Percentiles rank a stretch among this genome's conserved stretches.
Conservation (phyloP, 2,113 vertebrate species). For the Limnothrissa miodon region DNA sequence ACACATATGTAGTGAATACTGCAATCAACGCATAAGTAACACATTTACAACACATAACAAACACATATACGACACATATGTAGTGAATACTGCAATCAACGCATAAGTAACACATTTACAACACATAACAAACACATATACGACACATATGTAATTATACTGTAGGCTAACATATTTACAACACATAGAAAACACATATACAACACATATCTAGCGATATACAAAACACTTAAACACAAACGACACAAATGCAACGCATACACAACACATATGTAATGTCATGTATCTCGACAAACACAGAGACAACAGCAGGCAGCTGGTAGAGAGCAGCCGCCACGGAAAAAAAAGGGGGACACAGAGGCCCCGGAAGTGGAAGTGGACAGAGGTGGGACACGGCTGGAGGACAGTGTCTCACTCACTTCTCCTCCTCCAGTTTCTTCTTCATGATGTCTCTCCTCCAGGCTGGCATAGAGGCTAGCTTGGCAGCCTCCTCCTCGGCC, state of each 20-base stretch:
- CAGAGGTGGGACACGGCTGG: background rate
- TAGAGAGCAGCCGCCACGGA: background rate
- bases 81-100: too few species aligned
- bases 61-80: too few species aligned
- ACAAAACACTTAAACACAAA: too few species aligned
- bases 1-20: too few species aligned
- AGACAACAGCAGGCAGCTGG: background rate
- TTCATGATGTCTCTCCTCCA: slow-evolving; percentile 96
- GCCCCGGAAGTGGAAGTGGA: background rate
- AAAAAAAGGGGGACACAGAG: background rate
- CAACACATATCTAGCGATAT: too few species aligned
- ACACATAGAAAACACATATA: too few species aligned
- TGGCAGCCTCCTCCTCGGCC: slow-evolving; percentile 84
- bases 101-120: background rate
- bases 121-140: background rate
- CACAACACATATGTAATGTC: background rate
- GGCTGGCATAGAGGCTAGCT: slow-evolving; percentile 88
- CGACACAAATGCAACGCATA: too few species aligned
- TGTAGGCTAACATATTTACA: too few species aligned
- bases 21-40: too few species aligned
- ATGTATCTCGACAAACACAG: background rate
- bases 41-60: too few species aligned
- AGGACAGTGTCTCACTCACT: slow-evolving; percentile 68
- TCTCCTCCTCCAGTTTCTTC: slow-evolving; percentile 95
- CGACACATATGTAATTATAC: background rate